phyloP scores from a whole-genome alignment of 2,888 invertebrate species.

The Phengaris alcon region DNA sequence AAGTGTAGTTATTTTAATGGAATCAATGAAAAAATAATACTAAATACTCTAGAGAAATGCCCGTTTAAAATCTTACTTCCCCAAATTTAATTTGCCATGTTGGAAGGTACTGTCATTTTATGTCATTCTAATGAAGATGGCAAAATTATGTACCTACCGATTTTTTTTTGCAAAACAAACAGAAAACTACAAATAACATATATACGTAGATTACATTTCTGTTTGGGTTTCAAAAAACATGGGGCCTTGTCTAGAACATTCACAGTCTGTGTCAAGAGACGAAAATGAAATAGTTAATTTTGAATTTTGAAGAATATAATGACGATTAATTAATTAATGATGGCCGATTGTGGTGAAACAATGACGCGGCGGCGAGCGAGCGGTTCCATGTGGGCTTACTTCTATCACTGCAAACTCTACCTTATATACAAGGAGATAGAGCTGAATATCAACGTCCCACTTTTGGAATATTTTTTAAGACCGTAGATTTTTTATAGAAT shows the following conservation, averaged over 20 bases:
- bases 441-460: background rate
- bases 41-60: no score
- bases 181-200: no score
- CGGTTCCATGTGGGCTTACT: slow-evolving; percentile 47
- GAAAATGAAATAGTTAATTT: slow-evolving; percentile 58
- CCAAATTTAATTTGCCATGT: no score
- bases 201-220: no score
- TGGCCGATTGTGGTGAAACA: slow-evolving; percentile 62
- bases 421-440: background rate
- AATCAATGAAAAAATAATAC: no score
- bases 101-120: no score
- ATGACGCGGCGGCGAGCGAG: slow-evolving; percentile 53
- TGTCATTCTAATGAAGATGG: no score
- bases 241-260: slow-evolving; percentile 40
- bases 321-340: slow-evolving; percentile 73
- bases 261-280: slow-evolving; percentile 52
- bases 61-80: no score
- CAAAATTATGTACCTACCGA: no score
- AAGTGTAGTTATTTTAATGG: no score
- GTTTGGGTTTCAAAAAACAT: no score
- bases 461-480: background rate
- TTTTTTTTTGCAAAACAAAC: no score
- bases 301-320: slow-evolving; percentile 65
- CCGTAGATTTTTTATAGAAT: slow-evolving; percentile 13
- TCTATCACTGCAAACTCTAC: slow-evolving; percentile 25